A percentile compares a stretch with the other conserved stretches of the same genome.
Evolutionary conservation across 2,797 vertebrate genomes (phyloP).

Genomic region (Molothrus ater): DNA sequence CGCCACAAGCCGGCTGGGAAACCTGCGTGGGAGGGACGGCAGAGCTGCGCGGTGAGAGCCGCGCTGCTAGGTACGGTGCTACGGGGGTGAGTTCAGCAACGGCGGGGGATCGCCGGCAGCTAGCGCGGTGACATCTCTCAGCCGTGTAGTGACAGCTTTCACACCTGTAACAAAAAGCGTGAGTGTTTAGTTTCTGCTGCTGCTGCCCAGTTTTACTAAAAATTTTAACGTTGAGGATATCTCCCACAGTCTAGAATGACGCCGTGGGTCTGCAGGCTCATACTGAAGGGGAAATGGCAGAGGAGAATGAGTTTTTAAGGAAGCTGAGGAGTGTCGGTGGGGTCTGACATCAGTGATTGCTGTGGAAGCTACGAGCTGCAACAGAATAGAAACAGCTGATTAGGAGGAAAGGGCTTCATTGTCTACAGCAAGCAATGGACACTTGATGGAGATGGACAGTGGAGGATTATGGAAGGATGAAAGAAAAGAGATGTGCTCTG

Average conservation of each 20-base stretch:
- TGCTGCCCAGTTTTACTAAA: neutral
- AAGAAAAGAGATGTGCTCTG: neutral
- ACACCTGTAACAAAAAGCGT: neutral
- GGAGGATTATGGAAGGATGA: neutral
- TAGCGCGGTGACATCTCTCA: accelerated
- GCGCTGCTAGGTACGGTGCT: accelerated
- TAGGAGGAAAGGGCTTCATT: neutral
- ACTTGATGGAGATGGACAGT: neutral
- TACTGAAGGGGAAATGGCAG: neutral
- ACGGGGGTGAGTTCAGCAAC: neutral
- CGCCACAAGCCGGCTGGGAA: neutral
- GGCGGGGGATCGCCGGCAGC: too few relatives aligned
- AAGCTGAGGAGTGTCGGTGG: neutral
- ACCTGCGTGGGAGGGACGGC: accelerated
- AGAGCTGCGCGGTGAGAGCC: accelerated
- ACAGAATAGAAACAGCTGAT: neutral
- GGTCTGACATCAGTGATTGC: neutral
- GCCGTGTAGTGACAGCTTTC: neutral
- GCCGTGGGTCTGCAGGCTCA: neutral
- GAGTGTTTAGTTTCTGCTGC: neutral
- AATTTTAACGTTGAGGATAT: neutral
- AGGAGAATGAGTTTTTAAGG: neutral
- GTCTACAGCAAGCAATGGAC: neutral
- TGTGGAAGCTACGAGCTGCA: neutral
- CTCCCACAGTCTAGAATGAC: neutral